Base-by-base conservation (phyloP, 2,113 vertebrate species). In the Tachuris rubrigastra region DNA sequence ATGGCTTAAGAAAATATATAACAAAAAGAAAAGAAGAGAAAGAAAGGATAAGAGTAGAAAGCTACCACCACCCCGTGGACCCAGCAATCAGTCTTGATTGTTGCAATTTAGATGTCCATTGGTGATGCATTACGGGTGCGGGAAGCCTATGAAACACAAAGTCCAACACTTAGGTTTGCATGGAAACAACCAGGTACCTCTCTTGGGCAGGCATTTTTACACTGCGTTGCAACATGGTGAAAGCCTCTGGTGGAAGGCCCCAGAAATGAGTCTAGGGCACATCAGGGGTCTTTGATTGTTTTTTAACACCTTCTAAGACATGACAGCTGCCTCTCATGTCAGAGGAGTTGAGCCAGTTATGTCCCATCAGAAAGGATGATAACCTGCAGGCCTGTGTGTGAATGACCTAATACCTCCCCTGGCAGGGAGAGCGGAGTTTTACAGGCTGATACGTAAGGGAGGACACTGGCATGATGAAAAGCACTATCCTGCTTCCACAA, bases 401-500 rank as follows among this genome's bases (percentile, higher is more conserved):
- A 81, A n/a, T 17, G 44, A 11, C 19, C 60, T 21, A 42, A 12
- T 10, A 37, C 9, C 8, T 41, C 63, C 18, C 41, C 13, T 27
- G 47, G 21, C 31, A 12, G 11, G 27, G 27, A 23, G 12, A 15
- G 10, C 33, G 3, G 50, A 20, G 15, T 37, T 81, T 59, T 59
- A 52, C 33, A 28, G 37, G 37, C 18, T 15, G 22, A 66, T 37
- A 19, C 66, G 6, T 50, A 52, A 41, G 23, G 28, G 30, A 52
- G 30, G 17, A 41, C 37, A 30, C 21, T 46, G 35, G 12, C 44
- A 12, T 17, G 28, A 67, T 10, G 24, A 58, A 76, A 67, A 52
- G 8, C 12, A n/a, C 17, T n/a, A 6, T 59, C 14, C 14, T 6
- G 6, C 27, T 23, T 44, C 23, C 0, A 0, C 3, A 37, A 23